Conservation (phyloP, 2,888 invertebrate species). For the Morpho achilles region DNA sequence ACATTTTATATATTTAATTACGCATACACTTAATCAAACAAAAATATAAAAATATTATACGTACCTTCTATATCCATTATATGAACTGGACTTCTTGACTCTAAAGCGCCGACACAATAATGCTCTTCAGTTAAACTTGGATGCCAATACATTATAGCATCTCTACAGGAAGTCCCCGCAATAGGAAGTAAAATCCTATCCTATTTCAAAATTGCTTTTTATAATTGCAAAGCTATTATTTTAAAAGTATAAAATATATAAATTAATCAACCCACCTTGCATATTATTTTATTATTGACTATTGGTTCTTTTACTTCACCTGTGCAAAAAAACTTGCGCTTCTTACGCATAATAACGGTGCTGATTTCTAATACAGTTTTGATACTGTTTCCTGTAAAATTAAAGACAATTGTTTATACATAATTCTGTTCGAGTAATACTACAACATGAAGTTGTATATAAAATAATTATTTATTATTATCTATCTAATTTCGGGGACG, state of each 20-base stretch:
- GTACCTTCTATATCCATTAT: conserved; percentile 68
- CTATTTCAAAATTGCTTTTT: conserved; percentile 33
- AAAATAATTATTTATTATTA: no score
- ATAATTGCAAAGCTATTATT: background rate
- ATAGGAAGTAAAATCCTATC: conserved; percentile 69
- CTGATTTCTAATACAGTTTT: conserved; percentile 69
- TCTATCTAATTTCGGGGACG: no score
- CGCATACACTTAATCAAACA: no score
- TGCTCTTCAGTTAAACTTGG: conserved; percentile 70
- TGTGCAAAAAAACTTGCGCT: conserved; percentile 71
- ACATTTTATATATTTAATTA: no score
- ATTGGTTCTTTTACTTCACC: conserved; percentile 73
- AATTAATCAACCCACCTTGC: conserved; percentile 47
- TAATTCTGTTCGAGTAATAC: no score
- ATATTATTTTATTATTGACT: conserved; percentile 71
- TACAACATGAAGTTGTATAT: no score
- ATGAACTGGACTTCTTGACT: conserved; percentile 61
- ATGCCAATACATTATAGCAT: conserved; percentile 74
- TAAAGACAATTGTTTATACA: background rate
- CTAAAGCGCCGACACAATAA: conserved; percentile 69
- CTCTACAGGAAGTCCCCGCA: conserved; percentile 66
- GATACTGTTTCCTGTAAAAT: conserved; percentile 59
- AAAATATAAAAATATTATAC: background rate
- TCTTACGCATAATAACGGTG: conserved; percentile 69
- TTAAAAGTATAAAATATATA: no score